Evolutionary conservation across 1,140 invertebrate genomes (phyloP), one percentile per base, ranked within the genome.

Genomic region (Archivesica marissinica): DNA sequence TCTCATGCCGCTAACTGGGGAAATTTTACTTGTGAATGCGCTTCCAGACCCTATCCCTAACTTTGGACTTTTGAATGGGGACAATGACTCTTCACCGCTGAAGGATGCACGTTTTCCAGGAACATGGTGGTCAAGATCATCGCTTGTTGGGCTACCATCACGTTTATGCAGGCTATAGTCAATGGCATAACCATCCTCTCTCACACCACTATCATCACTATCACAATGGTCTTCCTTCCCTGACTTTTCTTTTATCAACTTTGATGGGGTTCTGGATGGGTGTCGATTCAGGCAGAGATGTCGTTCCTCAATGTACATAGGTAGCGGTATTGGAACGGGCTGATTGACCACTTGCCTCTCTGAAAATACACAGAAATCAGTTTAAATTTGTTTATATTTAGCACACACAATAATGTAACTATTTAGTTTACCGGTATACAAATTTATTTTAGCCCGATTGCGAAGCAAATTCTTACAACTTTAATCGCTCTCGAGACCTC

Each of bases 101-200:
- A 78, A 78, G 0, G 87, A 88, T 35, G 77, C 59, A 28, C 86
- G 72, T 64, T 84, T 87, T 38, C 81, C 72, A 6, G 78, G 47
- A 23, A 25, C 70, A 41, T 89, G 68, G 50, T 61, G 50, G 13
- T 88, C 77, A 28, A 81, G 72, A 20, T 90, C 89, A 50, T 93
- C 91, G 95, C 90, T 90, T 96, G 96, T 17, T 96, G 97, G 91
- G 96, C 97, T 3, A 96, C 87, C 88, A 50, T 90, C 89, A 13
- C 98, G 91, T 97, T 97, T 0, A 96, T 97, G 93, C 96, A 97
- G 35, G 66, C 90, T 91, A 80, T 89, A 91, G 76, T 91, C 90
- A 68, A 91, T 87, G 25, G 89, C 89, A 39, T 87, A 87, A 7
- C 87, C 86, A 33, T 88, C 87, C n/a, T 89, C 87, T 13, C 81